These are phyloP conservation scores for Antheraea mylitta DNA, from an alignment of 1,140 invertebrate genomes.

Conservation along the genomic window DNA sequence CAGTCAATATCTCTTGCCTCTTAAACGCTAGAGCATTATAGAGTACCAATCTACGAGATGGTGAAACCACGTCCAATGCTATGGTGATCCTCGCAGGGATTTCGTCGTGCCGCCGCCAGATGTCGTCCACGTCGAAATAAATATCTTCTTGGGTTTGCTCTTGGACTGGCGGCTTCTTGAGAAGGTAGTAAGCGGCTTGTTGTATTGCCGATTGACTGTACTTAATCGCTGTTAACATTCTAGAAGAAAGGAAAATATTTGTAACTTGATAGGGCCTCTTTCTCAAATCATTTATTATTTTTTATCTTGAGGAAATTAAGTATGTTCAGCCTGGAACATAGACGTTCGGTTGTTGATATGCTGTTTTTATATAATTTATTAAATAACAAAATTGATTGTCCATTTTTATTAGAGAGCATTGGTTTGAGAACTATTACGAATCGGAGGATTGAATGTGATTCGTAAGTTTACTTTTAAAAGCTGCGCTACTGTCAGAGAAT, in stretches of 20 bases:
- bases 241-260: conserved; percentile 34
- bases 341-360: too few relatives aligned
- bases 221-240: conserved; percentile 83
- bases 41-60: conserved; percentile 76
- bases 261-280: too few relatives aligned
- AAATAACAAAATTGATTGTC: too few relatives aligned
- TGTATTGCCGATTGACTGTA: conserved; percentile 86
- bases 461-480: too few relatives aligned
- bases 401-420: too few relatives aligned
- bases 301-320: too few relatives aligned
- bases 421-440: too few relatives aligned
- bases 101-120: conserved; percentile 67
- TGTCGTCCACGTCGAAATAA: conserved; percentile 75
- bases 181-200: conserved; percentile 82
- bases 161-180: conserved; percentile 73
- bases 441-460: too few relatives aligned
- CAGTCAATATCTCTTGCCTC: conserved; percentile 77
- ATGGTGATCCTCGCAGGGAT: conserved; percentile 68
- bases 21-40: conserved; percentile 78
- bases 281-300: too few relatives aligned
- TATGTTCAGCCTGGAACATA: too few relatives aligned
- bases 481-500: too few relatives aligned
- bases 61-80: conserved; percentile 69
- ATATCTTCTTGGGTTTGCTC: conserved; percentile 64
- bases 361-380: too few relatives aligned